phyloP scores from a whole-genome alignment of 2,113 vertebrate species.

The Hippocampus comes region DNA sequence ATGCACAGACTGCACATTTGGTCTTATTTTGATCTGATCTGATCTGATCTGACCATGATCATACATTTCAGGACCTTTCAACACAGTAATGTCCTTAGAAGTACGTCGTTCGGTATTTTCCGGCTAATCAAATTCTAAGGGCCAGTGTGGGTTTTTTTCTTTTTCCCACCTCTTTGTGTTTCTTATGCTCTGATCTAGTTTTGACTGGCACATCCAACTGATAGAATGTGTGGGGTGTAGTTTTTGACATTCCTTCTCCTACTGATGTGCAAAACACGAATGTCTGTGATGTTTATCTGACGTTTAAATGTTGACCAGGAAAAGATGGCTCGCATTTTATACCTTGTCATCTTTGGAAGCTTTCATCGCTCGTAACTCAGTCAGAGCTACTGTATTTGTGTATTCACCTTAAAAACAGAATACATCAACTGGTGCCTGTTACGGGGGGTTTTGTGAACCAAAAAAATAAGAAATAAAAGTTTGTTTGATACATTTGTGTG shows the following conservation, averaged over 20 bases:
- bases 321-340: not conserved
- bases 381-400: not conserved
- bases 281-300: not conserved
- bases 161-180: not conserved
- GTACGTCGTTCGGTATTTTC: not conserved
- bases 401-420: slow-evolving; percentile 13
- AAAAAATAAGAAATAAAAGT: slow-evolving; percentile 66
- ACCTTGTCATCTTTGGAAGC: not conserved
- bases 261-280: not conserved
- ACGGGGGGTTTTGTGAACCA: slow-evolving; percentile 76
- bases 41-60: not conserved
- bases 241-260: not conserved
- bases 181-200: not conserved
- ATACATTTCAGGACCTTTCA: not conserved
- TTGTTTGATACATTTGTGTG: not conserved
- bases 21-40: not conserved
- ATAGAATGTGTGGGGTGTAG: not conserved
- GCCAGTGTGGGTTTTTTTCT: not conserved
- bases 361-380: slow-evolving; percentile 11
- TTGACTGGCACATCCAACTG: not conserved
- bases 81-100: not conserved
- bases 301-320: not conserved
- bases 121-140: not conserved
- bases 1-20: not conserved
- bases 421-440: slow-evolving; percentile 80